Percentiles rank a stretch among this genome's conserved stretches.
These are phyloP conservation scores for Heliconius charithonia DNA, from an alignment of 2,888 invertebrate species.

Conservation along the genomic window DNA sequence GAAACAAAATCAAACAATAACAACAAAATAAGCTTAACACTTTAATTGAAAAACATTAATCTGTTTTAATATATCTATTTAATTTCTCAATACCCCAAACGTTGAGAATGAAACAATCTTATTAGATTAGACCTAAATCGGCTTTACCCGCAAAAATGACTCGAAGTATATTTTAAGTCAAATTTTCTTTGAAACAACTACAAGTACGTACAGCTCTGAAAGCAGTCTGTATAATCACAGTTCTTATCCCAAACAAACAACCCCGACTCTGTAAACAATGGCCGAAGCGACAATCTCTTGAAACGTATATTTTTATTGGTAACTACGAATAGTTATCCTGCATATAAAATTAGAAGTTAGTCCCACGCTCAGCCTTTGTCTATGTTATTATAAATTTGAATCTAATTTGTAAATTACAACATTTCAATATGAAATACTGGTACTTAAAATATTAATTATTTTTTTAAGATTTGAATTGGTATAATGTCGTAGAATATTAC, in stretches of 20 bases:
- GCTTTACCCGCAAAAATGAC: not conserved
- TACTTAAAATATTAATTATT: too few relatives aligned
- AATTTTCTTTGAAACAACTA: slow-evolving; percentile 22
- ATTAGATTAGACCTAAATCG: not conserved
- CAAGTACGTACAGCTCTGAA: slow-evolving; percentile 9
- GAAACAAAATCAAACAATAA: not conserved
- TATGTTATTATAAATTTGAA: not conserved
- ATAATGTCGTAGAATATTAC: too few relatives aligned
- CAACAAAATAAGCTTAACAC: not conserved
- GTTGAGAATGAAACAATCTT: not conserved
- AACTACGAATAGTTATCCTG: slow-evolving; percentile 18
- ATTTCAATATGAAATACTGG: too few relatives aligned
- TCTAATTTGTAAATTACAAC: not conserved
- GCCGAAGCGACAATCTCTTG: slow-evolving; percentile 24
- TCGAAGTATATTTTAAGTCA: not conserved
- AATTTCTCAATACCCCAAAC: not conserved
- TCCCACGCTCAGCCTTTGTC: not conserved
- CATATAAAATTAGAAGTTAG: slow-evolving; percentile 11
- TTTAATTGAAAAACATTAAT: not conserved
- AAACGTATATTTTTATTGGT: slow-evolving; percentile 25
- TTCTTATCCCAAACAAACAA: slow-evolving; percentile 30
- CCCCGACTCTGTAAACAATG: slow-evolving; percentile 19
- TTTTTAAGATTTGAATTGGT: too few relatives aligned
- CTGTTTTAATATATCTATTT: not conserved
- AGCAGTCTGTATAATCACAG: slow-evolving; percentile 27